phyloP scores from a whole-genome alignment of 2,797 vertebrate genomes.

The Anas bernieri region DNA sequence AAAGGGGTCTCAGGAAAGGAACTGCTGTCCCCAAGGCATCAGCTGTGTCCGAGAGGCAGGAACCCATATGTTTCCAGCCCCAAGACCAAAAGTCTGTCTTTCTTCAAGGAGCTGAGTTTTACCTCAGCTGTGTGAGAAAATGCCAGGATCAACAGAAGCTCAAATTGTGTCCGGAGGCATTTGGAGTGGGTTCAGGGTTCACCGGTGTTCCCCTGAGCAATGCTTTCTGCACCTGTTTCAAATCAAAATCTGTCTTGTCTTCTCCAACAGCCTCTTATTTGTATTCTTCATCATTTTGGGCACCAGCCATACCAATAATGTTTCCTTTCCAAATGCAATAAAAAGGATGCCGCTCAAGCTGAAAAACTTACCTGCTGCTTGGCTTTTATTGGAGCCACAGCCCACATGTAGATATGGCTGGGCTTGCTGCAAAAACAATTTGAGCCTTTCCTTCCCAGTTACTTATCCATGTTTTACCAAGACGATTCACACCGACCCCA shows the following conservation, averaged over 20 bases:
- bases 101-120: not conserved
- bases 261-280: conserved; percentile 9
- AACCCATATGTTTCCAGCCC: not conserved
- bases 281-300: conserved; percentile 35
- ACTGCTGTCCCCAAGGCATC: not conserved
- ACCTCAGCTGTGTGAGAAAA: not conserved
- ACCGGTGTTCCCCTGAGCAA: not conserved
- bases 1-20: not conserved
- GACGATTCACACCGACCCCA: not conserved
- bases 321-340: conserved; percentile 54
- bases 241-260: conserved; percentile 49
- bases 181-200: not conserved
- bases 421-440: conserved; percentile 40
- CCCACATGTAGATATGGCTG: conserved; percentile 24
- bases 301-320: not conserved
- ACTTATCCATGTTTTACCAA: conserved; percentile 1
- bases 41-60: not conserved
- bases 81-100: not conserved
- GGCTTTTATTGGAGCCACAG: conserved; percentile 49
- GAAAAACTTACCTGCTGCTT: conserved; percentile 65
- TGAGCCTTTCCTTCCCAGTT: not conserved
- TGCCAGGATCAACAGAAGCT: too few species aligned
- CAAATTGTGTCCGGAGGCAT: not conserved
- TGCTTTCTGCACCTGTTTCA: not conserved
- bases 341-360: conserved; percentile 41